These are phyloP conservation scores for Laupala kohalensis DNA, from an alignment of 1,140 invertebrate genomes.

Conservation along the genomic window DNA sequence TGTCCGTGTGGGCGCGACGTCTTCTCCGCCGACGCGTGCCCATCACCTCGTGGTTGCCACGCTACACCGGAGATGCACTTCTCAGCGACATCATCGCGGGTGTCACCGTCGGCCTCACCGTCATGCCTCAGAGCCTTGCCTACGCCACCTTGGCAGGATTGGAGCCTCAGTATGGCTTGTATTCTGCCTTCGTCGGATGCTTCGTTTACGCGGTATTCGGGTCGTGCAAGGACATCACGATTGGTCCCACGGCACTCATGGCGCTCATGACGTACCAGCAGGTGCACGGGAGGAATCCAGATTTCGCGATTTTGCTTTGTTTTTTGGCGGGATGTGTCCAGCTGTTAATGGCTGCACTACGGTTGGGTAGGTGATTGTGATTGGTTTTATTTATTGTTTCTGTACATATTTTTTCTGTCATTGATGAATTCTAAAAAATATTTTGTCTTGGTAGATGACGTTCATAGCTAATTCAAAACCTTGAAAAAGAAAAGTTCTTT, in stretches of 20 bases:
- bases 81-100: constrained; percentile 72
- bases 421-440: too few relatives aligned
- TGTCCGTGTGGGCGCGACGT: too few relatives aligned
- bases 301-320: constrained; percentile 72
- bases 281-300: constrained; percentile 46
- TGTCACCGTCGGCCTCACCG: constrained; percentile 71
- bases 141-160: constrained; percentile 65
- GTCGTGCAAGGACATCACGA: constrained; percentile 80
- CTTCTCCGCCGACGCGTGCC: constrained; percentile 50
- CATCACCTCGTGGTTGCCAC: constrained; percentile 56
- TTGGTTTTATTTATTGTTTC: too few relatives aligned
- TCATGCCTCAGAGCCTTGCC: constrained; percentile 68
- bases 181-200: constrained; percentile 83
- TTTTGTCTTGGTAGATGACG: too few relatives aligned
- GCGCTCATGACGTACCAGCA: constrained; percentile 68
- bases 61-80: constrained; percentile 49
- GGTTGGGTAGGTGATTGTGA: too few relatives aligned
- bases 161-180: constrained; percentile 68
- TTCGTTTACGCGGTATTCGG: constrained; percentile 84
- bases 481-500: too few relatives aligned
- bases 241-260: constrained; percentile 74
- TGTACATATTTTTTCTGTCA: too few relatives aligned
- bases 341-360: constrained; percentile 66
- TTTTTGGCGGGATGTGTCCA: constrained; percentile 74
- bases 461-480: too few relatives aligned